A percentile compares a stretch with the other conserved stretches of the same genome.
Conservation (phyloP, 2,113 vertebrate species). For the Polypterus senegalus region DNA sequence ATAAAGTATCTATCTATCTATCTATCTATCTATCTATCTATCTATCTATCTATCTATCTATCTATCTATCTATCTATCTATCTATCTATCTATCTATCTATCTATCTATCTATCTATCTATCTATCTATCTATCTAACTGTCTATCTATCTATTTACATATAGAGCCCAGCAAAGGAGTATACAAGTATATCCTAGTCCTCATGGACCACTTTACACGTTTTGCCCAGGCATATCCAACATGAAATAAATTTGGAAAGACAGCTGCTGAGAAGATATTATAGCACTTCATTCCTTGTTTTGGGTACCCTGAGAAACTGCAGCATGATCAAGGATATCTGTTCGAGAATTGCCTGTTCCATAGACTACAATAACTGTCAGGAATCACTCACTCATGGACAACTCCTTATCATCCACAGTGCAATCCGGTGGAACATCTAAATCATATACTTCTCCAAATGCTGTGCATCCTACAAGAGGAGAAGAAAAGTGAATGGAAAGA, state of each 20-base stretch:
- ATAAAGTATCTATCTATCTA: too few relatives aligned
- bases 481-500: conserved; percentile 17
- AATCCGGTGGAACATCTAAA: conserved; percentile 15
- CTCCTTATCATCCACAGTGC: conserved; percentile 1
- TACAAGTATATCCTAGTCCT: conserved; percentile 10
- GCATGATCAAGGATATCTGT: conserved; percentile 21
- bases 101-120: too few relatives aligned
- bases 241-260: conserved; percentile 7
- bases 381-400: conserved; percentile 10
- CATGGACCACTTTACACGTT: conserved; percentile 4
- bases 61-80: too few relatives aligned
- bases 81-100: too few relatives aligned
- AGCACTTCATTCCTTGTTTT: conserved; percentile 10
- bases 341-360: conserved; percentile 17
- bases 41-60: too few relatives aligned
- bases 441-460: conserved; percentile 11
- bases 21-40: too few relatives aligned
- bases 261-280: conserved; percentile 7
- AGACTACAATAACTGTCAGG: conserved; percentile 17
- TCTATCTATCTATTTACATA: conserved; percentile 6
- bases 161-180: conserved; percentile 7
- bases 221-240: conserved; percentile 9
- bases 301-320: conserved; percentile 21
- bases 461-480: conserved; percentile 10
- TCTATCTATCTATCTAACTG: too few relatives aligned